Percentiles rank a stretch among this genome's conserved stretches.
Conservation (phyloP, 1,140 invertebrate genomes). For the Drosophila nannoptera region DNA sequence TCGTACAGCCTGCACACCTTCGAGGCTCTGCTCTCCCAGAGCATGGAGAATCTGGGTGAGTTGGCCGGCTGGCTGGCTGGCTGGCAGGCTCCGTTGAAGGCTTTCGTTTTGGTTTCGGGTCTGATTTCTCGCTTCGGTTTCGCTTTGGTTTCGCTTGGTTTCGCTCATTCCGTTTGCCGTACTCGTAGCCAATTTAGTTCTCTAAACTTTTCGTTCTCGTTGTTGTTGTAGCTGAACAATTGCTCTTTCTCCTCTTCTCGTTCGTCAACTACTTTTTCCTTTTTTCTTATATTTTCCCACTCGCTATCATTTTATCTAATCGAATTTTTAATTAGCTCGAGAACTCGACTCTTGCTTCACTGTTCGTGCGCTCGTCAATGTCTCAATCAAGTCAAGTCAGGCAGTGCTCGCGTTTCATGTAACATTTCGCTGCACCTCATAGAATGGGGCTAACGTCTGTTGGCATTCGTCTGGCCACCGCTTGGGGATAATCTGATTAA, state of each 20-base stretch:
- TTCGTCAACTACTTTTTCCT: neutral
- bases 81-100: neutral
- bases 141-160: constrained; percentile 40
- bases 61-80: neutral
- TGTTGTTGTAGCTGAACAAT: constrained; percentile 37
- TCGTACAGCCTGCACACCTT: constrained; percentile 96
- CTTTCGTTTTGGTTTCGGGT: constrained; percentile 7
- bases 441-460: neutral
- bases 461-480: constrained; percentile 9
- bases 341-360: constrained; percentile 9
- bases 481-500: constrained; percentile 63
- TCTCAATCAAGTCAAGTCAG: constrained; percentile 64
- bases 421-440: constrained; percentile 5
- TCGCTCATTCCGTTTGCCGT: constrained; percentile 33
- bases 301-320: constrained; percentile 41
- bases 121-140: constrained; percentile 15
- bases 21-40: constrained; percentile 93
- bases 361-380: constrained; percentile 41
- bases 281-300: constrained; percentile 17
- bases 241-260: neutral
- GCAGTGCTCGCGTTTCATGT: constrained; percentile 21
- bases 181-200: constrained; percentile 47
- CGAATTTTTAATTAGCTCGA: constrained; percentile 60
- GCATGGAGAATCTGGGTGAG: constrained; percentile 96
- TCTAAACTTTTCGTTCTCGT: constrained; percentile 41